These are phyloP conservation scores for Pyralis farinalis DNA, from an alignment of 2,888 invertebrate species.

Conservation along the genomic window DNA sequence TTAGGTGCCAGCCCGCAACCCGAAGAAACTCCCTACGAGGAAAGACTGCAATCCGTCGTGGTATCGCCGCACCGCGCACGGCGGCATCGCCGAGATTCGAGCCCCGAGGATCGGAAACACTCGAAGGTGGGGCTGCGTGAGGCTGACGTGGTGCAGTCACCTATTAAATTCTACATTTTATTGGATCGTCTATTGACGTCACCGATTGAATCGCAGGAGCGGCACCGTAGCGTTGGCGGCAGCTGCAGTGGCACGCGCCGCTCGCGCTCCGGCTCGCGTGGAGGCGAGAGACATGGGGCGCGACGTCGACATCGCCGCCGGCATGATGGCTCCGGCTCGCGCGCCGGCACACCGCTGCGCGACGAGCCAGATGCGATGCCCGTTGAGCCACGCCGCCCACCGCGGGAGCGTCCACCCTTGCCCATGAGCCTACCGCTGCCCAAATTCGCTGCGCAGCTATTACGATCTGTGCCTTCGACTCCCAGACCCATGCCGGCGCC, in stretches of 20 bases:
- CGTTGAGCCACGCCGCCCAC: conserved; percentile 87
- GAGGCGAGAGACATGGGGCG: conserved; percentile 50
- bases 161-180: neutral
- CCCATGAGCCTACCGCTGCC: conserved; percentile 93
- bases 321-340: conserved; percentile 76
- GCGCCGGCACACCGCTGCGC: conserved; percentile 92
- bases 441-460: conserved; percentile 89
- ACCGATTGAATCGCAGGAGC: conserved; percentile 37
- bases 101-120: conserved; percentile 84
- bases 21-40: conserved; percentile 80
- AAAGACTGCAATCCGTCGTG: conserved; percentile 77
- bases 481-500: conserved; percentile 65
- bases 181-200: neutral
- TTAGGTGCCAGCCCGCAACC: conserved; percentile 84
- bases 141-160: neutral
- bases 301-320: conserved; percentile 74
- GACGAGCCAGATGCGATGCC: conserved; percentile 89
- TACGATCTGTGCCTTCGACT: conserved; percentile 72
- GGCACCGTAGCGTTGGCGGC: conserved; percentile 51
- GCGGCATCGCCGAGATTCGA: conserved; percentile 82
- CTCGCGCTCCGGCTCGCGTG: conserved; percentile 53
- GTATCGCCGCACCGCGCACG: conserved; percentile 70
- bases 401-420: conserved; percentile 81
- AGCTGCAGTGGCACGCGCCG: conserved; percentile 31
- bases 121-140: conserved; percentile 45